Percentiles rank a stretch among this genome's conserved stretches.
Evolutionary conservation across 1,140 invertebrate genomes (phyloP).

Genomic region (Panulirus ornatus): DNA sequence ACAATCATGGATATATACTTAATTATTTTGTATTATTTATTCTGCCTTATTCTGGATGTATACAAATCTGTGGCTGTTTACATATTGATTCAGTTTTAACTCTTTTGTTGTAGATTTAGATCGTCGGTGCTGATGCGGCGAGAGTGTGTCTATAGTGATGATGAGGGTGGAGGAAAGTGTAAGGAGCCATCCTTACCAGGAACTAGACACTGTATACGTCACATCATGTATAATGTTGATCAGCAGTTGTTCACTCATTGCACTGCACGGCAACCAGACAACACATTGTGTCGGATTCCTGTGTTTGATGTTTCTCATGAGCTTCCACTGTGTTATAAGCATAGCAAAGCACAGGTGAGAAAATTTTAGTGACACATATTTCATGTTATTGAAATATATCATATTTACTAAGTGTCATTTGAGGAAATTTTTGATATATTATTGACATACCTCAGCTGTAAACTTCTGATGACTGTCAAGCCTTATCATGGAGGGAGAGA

Average conservation of each 20-base stretch:
- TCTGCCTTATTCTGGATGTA: too few relatives aligned
- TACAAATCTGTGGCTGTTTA: too few relatives aligned
- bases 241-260: constrained; percentile 93
- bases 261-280: constrained; percentile 92
- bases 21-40: too few relatives aligned
- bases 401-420: too few relatives aligned
- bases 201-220: constrained; percentile 88
- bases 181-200: constrained; percentile 86
- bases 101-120: constrained; percentile 46
- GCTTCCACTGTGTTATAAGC: constrained; percentile 68
- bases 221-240: constrained; percentile 92
- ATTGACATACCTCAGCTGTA: too few relatives aligned
- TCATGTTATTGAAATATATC: background rate
- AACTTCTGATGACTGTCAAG: too few relatives aligned
- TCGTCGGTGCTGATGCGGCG: constrained; percentile 61
- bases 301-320: constrained; percentile 81
- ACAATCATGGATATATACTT: too few relatives aligned
- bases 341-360: constrained; percentile 55
- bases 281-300: constrained; percentile 91
- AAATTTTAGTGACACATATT: background rate
- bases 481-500: too few relatives aligned
- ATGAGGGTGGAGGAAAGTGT: constrained; percentile 79
- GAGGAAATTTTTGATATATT: too few relatives aligned
- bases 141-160: constrained; percentile 60
- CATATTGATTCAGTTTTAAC: too few relatives aligned